phyloP scores from a whole-genome alignment of 2,113 vertebrate species.

The Scomber japonicus region DNA sequence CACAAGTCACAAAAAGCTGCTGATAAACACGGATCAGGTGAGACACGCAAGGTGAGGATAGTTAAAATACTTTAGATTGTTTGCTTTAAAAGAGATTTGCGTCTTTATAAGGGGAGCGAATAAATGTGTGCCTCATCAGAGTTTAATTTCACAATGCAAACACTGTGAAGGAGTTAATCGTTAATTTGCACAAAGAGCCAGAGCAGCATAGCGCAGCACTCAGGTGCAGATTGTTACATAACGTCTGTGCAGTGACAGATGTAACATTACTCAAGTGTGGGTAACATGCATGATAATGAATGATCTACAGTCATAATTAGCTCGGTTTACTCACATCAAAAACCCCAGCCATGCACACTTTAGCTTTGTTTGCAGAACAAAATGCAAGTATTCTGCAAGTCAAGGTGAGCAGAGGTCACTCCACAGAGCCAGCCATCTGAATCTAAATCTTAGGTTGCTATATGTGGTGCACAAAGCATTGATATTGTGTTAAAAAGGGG shows the following conservation, averaged over 20 bases:
- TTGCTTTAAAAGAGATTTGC: no score
- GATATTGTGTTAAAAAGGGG: no score
- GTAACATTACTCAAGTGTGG: not conserved
- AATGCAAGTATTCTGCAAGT: no score
- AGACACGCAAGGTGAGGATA: not conserved
- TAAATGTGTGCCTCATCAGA: fast-evolving
- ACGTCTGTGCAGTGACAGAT: not conserved
- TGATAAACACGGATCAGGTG: not conserved
- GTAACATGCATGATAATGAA: not conserved
- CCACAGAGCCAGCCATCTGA: no score
- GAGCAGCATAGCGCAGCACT: not conserved
- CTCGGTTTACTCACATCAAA: no score
- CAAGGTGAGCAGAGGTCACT: no score
- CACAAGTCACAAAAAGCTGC: not conserved
- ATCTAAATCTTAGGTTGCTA: no score
- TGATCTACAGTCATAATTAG: not conserved
- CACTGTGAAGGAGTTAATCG: not conserved
- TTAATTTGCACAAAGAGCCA: not conserved
- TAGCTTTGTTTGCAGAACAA: no score
- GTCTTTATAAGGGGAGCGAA: no score
- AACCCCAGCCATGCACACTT: no score
- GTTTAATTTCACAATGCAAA: not conserved
- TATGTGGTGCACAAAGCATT: no score
- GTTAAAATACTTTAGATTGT: not conserved
- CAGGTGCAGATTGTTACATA: not conserved